A percentile compares a stretch with the other conserved stretches of the same genome.
phyloP scores from a whole-genome alignment of 2,888 invertebrate species.

The Hypolimnas misippus region DNA sequence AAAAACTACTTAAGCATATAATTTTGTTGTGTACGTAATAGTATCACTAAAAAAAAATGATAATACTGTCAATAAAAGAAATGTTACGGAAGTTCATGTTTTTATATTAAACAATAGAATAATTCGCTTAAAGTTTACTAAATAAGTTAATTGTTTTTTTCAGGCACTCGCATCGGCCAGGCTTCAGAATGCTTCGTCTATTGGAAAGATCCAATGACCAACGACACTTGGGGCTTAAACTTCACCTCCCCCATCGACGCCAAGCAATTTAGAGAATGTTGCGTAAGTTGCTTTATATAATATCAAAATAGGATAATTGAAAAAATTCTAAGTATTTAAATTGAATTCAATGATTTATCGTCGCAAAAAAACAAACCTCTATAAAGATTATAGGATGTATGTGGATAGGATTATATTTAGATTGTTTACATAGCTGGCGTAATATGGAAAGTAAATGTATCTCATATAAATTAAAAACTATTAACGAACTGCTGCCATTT shows the following conservation, averaged over 20 bases:
- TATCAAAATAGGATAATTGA: background rate
- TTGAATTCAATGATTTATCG: too few relatives aligned
- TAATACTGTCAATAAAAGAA: too few relatives aligned
- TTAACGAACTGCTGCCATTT: slow-evolving; percentile 42
- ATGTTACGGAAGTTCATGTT: too few relatives aligned
- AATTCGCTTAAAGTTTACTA: too few relatives aligned
- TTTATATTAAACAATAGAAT: too few relatives aligned
- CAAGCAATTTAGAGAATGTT: slow-evolving; percentile 97
- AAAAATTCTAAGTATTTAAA: too few relatives aligned
- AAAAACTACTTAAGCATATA: too few relatives aligned
- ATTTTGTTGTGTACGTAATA: too few relatives aligned
- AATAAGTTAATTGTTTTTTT: slow-evolving; percentile 46
- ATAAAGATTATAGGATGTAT: too few relatives aligned
- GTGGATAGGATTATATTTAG: background rate
- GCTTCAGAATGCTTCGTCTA: slow-evolving; percentile 99
- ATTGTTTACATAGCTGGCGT: background rate
- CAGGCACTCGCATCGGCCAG: slow-evolving; percentile 98
- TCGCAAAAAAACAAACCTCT: too few relatives aligned
- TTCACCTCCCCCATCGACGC: slow-evolving; percentile 99
- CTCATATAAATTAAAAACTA: slow-evolving; percentile 24
- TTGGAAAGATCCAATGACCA: slow-evolving; percentile 98
- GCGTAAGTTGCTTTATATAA: slow-evolving; percentile 88
- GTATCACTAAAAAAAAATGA: too few relatives aligned
- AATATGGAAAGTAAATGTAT: background rate
- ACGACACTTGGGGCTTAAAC: slow-evolving; percentile 99